Evolutionary conservation across 2,113 vertebrate genomes (phyloP).

Genomic region (Scatophagus argus): DNA sequence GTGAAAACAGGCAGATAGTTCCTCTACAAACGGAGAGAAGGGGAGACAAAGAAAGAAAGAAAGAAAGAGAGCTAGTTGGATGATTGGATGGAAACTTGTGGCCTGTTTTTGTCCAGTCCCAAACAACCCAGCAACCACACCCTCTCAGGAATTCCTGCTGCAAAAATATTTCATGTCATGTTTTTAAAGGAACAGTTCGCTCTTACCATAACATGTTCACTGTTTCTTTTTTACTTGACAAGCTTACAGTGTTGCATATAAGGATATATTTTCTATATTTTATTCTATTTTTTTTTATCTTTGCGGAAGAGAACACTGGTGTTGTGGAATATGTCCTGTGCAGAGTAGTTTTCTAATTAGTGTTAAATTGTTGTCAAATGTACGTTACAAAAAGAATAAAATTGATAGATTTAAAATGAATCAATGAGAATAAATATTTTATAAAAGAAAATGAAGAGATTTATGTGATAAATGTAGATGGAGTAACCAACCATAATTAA

Average conservation of each 20-base stretch:
- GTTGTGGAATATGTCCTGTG: neutral
- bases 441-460: no score
- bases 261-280: neutral
- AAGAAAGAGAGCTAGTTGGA: conserved; percentile 19
- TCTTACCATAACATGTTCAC: conserved; percentile 11
- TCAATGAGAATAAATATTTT: neutral
- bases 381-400: neutral
- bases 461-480: no score
- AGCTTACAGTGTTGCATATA: conserved; percentile 1
- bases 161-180: conserved; percentile 64
- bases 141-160: conserved; percentile 78
- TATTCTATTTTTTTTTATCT: no score
- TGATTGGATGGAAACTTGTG: conserved; percentile 69
- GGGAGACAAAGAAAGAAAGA: conserved; percentile 35
- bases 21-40: conserved; percentile 22
- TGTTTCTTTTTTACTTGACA: conserved; percentile 13
- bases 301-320: neutral
- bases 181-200: conserved; percentile 55
- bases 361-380: neutral
- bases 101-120: conserved; percentile 71
- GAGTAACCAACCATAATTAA: neutral
- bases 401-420: neutral
- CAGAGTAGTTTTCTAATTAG: neutral
- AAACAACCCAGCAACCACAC: conserved; percentile 75
- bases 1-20: conserved; percentile 53